These are phyloP conservation scores for Eulemur rufifrons DNA, from an alignment of 2,113 vertebrate genomes.

Conservation along the genomic window DNA sequence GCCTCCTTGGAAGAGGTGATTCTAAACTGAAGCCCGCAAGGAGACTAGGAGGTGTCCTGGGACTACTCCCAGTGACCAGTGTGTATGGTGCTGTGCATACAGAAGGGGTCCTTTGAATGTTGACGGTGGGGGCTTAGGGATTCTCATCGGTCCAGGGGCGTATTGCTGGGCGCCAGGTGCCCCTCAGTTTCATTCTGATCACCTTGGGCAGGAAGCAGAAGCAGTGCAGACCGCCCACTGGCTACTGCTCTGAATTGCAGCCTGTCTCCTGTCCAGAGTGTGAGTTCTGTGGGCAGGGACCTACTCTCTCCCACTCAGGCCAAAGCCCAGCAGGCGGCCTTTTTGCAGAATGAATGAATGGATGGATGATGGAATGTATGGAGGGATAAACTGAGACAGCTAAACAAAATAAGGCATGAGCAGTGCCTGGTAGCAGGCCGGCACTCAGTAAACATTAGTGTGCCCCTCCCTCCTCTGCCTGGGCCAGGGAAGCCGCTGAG, in stretches of 20 bases:
- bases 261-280: neutral
- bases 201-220: neutral
- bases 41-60: neutral
- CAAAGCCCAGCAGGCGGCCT: neutral
- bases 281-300: neutral
- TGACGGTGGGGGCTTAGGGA: neutral
- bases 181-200: neutral
- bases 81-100: neutral
- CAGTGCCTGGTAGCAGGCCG: neutral
- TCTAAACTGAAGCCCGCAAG: neutral
- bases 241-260: neutral
- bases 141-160: neutral
- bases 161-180: neutral
- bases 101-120: neutral
- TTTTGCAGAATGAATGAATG: neutral
- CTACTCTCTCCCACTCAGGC: neutral
- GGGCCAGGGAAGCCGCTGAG: neutral
- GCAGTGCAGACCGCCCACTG: neutral
- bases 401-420: rapidly evolving
- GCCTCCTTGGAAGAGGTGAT: neutral
- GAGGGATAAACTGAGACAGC: neutral
- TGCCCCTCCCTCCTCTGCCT: neutral
- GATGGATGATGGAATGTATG: neutral
- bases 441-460: neutral
- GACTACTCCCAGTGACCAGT: neutral